Evolutionary conservation across 2,797 vertebrate genomes (phyloP).

Genomic region (Clarias platycephalus): DNA sequence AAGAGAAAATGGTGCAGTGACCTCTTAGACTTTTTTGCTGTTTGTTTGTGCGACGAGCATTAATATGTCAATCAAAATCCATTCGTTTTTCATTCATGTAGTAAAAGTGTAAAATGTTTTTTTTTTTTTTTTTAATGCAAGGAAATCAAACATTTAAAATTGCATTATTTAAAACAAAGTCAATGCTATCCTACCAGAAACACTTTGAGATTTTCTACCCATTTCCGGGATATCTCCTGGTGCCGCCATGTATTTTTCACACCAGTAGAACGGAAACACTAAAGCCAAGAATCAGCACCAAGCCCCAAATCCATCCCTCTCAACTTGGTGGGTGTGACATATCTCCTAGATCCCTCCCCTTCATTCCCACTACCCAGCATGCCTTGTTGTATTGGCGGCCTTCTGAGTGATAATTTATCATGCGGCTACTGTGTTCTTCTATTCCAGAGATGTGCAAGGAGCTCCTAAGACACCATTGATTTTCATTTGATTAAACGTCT

Average conservation of each 20-base stretch:
- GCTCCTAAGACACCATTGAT: conserved; percentile 80
- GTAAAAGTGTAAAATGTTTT: background rate
- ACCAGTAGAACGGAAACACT: conserved; percentile 61
- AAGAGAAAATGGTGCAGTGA: conserved; percentile 36
- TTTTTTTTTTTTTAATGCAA: no score
- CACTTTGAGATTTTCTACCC: background rate
- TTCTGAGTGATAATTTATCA: conserved; percentile 76
- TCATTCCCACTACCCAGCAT: conserved; percentile 58
- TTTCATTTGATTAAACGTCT: conserved; percentile 84
- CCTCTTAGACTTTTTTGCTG: conserved; percentile 16
- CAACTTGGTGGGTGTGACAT: conserved; percentile 63
- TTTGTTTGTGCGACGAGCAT: conserved; percentile 33
- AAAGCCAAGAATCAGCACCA: conserved; percentile 62
- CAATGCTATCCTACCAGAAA: background rate
- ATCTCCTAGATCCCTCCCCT: conserved; percentile 60
- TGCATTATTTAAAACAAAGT: background rate
- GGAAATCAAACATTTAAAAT: background rate
- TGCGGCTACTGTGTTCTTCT: conserved; percentile 70
- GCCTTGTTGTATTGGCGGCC: conserved; percentile 70
- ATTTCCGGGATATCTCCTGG: background rate
- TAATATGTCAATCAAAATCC: conserved; percentile 8
- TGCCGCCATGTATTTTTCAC: conserved; percentile 54
- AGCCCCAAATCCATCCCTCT: conserved; percentile 67
- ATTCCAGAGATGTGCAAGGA: conserved; percentile 72
- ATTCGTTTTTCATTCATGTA: background rate